Evolutionary conservation across 92 coral and sea anemone species (phyloP).

Genomic region (Desmophyllum pertusum): DNA sequence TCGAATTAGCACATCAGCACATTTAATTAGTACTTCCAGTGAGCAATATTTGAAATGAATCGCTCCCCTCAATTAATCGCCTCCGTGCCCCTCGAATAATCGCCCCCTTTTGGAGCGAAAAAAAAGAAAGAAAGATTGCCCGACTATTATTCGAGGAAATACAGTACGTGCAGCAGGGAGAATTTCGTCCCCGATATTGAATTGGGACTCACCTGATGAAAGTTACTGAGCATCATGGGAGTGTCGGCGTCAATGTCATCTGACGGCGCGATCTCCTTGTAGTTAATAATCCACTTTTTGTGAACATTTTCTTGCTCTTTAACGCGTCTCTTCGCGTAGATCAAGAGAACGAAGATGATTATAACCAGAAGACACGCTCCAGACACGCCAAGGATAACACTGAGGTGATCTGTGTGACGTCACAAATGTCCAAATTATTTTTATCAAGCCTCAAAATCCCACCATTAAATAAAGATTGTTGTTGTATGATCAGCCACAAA

Average conservation of each 20-base stretch:
- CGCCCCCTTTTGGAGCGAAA: too few relatives aligned
- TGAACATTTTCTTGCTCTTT: conserved; percentile 50
- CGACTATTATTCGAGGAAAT: too few relatives aligned
- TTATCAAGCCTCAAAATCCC: too few relatives aligned
- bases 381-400: conserved; percentile 54
- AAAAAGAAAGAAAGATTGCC: too few relatives aligned
- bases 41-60: too few relatives aligned
- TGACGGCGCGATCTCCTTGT: conserved; percentile 52
- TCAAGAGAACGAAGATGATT: conserved; percentile 16
- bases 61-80: too few relatives aligned
- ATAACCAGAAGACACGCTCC: conserved; percentile 51
- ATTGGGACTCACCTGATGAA: not conserved
- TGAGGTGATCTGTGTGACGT: conserved; percentile 59
- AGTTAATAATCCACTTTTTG: conserved; percentile 65
- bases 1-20: too few relatives aligned
- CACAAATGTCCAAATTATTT: too few relatives aligned
- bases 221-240: conserved; percentile 1
- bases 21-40: too few relatives aligned
- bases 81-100: too few relatives aligned
- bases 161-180: not conserved
- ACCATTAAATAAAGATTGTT: too few relatives aligned
- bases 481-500: too few relatives aligned
- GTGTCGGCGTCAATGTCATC: conserved; percentile 52
- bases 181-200: not conserved
- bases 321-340: conserved; percentile 51